These are phyloP conservation scores for Colletes gigas DNA, from an alignment of 1,140 invertebrate species.

Conservation along the genomic window DNA sequence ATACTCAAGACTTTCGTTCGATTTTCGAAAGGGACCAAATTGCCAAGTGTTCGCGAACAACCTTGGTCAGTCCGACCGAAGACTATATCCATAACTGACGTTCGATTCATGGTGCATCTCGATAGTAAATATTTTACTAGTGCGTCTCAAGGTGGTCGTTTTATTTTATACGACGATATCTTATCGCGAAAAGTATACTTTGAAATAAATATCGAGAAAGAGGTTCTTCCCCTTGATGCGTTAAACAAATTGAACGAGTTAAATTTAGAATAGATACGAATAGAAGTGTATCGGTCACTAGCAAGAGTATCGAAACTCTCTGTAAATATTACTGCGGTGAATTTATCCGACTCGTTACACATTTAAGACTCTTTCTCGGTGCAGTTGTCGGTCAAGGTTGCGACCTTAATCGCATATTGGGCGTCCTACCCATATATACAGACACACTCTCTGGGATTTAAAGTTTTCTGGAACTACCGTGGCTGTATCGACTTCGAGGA, in stretches of 20 bases:
- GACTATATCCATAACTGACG: no score
- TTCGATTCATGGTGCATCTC: no score
- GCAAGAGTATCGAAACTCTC: not conserved
- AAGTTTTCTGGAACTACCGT: conserved; percentile 41
- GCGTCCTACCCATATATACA: conserved; percentile 24
- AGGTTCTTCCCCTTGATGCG: no score
- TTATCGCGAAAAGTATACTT: no score
- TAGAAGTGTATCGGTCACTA: no score
- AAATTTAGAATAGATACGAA: no score
- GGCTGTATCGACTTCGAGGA: conserved; percentile 21
- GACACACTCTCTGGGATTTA: conserved; percentile 30
- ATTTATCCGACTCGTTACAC: conserved; percentile 27
- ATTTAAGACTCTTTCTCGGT: conserved; percentile 11
- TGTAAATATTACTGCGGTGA: conserved; percentile 11
- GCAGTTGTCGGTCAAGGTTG: conserved; percentile 35
- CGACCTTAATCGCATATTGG: conserved; percentile 46
- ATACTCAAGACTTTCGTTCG: not conserved
- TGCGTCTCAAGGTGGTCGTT: no score
- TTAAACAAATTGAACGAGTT: no score
- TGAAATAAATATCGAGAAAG: no score
- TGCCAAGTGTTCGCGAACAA: not conserved
- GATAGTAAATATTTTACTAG: no score
- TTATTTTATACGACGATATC: no score
- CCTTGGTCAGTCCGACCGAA: not conserved
- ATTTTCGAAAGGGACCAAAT: not conserved